Base-by-base conservation (phyloP, 2,888 invertebrate species). In the Anarsia innoxiella region DNA sequence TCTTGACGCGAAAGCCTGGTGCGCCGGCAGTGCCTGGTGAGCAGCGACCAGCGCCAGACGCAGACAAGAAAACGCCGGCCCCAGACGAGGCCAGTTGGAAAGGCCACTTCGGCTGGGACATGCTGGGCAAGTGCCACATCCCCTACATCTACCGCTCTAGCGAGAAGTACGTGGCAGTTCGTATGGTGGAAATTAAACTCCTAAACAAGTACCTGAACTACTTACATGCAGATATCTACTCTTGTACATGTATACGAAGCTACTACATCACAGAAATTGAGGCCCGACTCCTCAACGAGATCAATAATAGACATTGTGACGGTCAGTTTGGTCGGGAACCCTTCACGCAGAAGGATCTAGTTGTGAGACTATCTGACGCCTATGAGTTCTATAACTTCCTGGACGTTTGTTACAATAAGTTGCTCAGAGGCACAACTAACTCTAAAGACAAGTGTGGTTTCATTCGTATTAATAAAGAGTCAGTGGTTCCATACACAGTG, bases 231-330 rank as follows among this genome's bases (percentile, higher is more conserved):
- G 95, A 95, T 65, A 93, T 96, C 48, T 95, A 94, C 73, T 94
- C 93, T 48, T 96, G 95, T 73, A 95, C 95, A 9, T 94, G 94
- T 67, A 93, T 97, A 51, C 89, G 94, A 50, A 96, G 96, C 82
- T 96, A 95, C 73, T 97, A 95, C 69, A 94, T 97, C 49, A 96
- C 96, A 0, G 94, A 95, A 48, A 90, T 92, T 0, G 97, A 98
- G 78, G 93, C 95, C 35, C 90, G 93, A 48, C 86, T 97, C 12
- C 87, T 97, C 31, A 96, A 95, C 59, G 97, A 97, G 75, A 96
- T 97, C 52, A 98, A 97, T 75, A 88, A 90, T 46, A 92, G 92
- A 68, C 97, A 97, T 66, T 96, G 96, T 80, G 96, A 96, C 58
- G 90, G 89, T 41, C 93, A 94, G 67, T 97, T 93, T 71, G 97